Evolutionary conservation across 1,140 invertebrate species (phyloP).

Genomic region (Chrysopa pallens): DNA sequence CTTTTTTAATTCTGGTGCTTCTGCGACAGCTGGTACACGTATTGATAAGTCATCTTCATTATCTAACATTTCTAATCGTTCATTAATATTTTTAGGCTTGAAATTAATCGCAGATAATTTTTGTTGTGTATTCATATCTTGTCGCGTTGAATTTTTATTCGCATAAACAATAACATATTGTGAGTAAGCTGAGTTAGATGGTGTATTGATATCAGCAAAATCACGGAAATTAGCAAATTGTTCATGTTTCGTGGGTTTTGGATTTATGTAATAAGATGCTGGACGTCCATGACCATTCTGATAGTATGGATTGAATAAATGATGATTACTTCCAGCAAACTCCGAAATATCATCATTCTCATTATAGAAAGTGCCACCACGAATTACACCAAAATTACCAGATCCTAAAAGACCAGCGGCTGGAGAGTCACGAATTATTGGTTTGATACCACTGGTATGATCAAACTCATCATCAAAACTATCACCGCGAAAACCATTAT

Average conservation of each 20-base stretch:
- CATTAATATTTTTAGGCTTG: slow-evolving; percentile 63
- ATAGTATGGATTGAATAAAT: slow-evolving; percentile 7
- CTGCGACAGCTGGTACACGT: slow-evolving; percentile 15
- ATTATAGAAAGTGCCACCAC: slow-evolving; percentile 68
- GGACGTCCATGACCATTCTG: slow-evolving; percentile 20
- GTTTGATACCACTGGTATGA: not conserved
- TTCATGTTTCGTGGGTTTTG: slow-evolving; percentile 40
- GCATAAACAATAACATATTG: slow-evolving; percentile 66
- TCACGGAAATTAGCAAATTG: slow-evolving; percentile 77
- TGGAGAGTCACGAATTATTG: not conserved
- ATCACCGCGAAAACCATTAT: slow-evolving; percentile 6
- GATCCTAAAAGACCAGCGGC: slow-evolving; percentile 42
- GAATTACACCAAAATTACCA: slow-evolving; percentile 75
- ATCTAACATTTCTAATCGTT: slow-evolving; percentile 53
- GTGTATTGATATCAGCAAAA: slow-evolving; percentile 73
- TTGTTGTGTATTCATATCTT: slow-evolving; percentile 8
- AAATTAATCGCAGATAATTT: slow-evolving; percentile 21
- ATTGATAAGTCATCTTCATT: slow-evolving; percentile 29
- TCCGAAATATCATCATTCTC: slow-evolving; percentile 32
- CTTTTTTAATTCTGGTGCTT: slow-evolving; percentile 22
- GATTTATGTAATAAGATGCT: slow-evolving; percentile 38
- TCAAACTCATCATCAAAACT: slow-evolving; percentile 2
- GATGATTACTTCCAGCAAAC: slow-evolving; percentile 15
- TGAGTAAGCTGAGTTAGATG: slow-evolving; percentile 60
- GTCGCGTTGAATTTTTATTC: slow-evolving; percentile 41